Base-by-base conservation (phyloP, 2,797 vertebrate species). In the Emydoidea blandingii region DNA sequence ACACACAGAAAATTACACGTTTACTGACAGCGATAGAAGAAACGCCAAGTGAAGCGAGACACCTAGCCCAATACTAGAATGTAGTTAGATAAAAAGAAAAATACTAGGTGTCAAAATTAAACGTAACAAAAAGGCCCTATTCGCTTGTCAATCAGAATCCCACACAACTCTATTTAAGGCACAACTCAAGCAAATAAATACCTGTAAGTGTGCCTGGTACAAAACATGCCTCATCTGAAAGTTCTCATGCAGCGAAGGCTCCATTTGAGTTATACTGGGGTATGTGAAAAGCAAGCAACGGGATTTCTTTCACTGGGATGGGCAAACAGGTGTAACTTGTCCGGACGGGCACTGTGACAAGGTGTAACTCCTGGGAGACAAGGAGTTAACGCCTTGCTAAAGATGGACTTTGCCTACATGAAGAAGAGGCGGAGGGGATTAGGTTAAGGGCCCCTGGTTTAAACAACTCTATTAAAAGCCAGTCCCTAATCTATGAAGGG, bases 41-140 rank as follows among this genome's bases (percentile, higher is more conserved):
- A 96, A 94, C 81, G 92, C 89, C 94, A 96, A 92, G 96, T 56
- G 16, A 15, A 74, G 29, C 34, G 95, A 88, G 82, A 29, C 90
- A 92, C 88, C 81, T 53, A 92, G 95, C 91, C 91, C 97, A 90
- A 86, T 85, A 90, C 95, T 72, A 52, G 59, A 76, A 82, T 86
- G 74, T 92, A 87, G 10, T 74, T 87, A 6, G 0, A 54, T 91
- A 68, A 25, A 65, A 90, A 84, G 83, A 81, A 49, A 79, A 94
- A 82, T 82, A 87, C 90, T 56, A 94, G 90, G 92, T 92, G 96
- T 86, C 94, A 93, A 95, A 96, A 94, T 9, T 87, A 79, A 50
- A 91, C 88, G 85, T 95, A 97, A 93, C 87, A 37, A 68, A 72
- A 72, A 59, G 92, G 80, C 2, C 91, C 90, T 59, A 92, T 91